Evolutionary conservation across 2,888 invertebrate species (phyloP).

Genomic region (Thysanoteuthis rhombus): DNA sequence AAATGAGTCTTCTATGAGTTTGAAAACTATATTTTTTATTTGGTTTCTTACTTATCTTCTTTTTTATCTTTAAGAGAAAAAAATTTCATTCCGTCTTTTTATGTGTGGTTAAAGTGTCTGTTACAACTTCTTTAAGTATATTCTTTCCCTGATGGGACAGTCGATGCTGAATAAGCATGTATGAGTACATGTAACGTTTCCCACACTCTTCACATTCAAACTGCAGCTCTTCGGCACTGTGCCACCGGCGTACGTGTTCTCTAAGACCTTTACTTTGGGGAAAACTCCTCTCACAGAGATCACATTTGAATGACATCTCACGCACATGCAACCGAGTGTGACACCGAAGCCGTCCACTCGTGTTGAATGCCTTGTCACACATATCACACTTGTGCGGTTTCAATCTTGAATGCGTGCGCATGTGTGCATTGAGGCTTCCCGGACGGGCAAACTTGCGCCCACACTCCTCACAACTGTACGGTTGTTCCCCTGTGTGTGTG

Average conservation of each 20-base stretch:
- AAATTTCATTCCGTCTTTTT: neutral
- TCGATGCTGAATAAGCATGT: slow-evolving; percentile 18
- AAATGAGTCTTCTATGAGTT: too few relatives aligned
- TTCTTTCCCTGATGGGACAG: neutral
- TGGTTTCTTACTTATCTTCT: neutral
- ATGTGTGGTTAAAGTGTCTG: neutral
- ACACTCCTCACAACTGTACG: neutral
- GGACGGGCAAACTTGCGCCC: neutral
- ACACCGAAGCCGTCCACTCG: neutral
- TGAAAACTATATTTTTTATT: neutral
- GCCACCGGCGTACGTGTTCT: neutral
- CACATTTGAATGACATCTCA: neutral
- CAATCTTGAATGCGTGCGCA: neutral
- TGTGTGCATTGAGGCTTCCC: neutral
- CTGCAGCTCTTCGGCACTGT: neutral
- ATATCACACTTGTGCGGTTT: neutral
- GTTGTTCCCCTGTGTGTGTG: neutral
- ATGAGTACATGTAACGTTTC: neutral
- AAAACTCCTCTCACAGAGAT: neutral
- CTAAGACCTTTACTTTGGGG: neutral
- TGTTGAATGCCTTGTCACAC: neutral
- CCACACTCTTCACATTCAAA: neutral
- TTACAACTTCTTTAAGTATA: neutral
- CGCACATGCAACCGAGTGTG: neutral
- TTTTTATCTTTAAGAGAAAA: neutral